Evolutionary conservation across 1,140 invertebrate species (phyloP), one percentile per base, ranked within the genome.

Genomic region (Zaprionus ornatus): DNA sequence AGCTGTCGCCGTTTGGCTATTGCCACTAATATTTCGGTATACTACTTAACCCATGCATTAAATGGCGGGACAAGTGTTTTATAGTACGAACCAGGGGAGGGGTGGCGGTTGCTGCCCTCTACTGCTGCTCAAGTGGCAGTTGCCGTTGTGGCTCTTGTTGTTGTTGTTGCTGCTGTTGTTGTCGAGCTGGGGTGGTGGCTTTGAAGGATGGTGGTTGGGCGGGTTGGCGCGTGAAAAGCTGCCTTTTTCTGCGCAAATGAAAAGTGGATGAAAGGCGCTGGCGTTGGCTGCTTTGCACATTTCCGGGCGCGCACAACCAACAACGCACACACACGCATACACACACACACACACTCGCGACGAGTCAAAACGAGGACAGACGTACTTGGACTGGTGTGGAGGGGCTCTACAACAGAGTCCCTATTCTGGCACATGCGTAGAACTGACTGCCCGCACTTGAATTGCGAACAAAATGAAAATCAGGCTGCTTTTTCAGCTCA

Each of bases 51-150:
- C 84, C 84, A 88, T 80, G 84, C 78, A 81, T 78, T 88, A 81
- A 88, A 90, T 90, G 85, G 85, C 85, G 85, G 85, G 85, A 88
- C 85, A 88, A 88, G 85, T 88, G 85, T 74, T 77, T 78, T 72
- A 72, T 83, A 76, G 77, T 61, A 25, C 42, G 52, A 48, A 63
- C 5, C 37, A 37, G 29, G 29, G 45, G 23, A 35, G 48, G 57
- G 56, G 21, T 15, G 54, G 56, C 56, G 70, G 67, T 74, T 45
- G 72, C 29, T 75, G 37, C 37, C 37, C 37, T 15, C 15, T 15
- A 13, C 25, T n/a, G 25, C n/a, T 52, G 25, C 25, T 64, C 45
- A 57, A 71, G 64, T 64, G 50, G 45, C 71, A 60, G 71, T 72
- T 56, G 62, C n/a, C 45, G 21, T 57, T 57, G 13, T 21, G 21